Base-by-base conservation (phyloP, 2,888 invertebrate species). In the Magallana nippona region DNA sequence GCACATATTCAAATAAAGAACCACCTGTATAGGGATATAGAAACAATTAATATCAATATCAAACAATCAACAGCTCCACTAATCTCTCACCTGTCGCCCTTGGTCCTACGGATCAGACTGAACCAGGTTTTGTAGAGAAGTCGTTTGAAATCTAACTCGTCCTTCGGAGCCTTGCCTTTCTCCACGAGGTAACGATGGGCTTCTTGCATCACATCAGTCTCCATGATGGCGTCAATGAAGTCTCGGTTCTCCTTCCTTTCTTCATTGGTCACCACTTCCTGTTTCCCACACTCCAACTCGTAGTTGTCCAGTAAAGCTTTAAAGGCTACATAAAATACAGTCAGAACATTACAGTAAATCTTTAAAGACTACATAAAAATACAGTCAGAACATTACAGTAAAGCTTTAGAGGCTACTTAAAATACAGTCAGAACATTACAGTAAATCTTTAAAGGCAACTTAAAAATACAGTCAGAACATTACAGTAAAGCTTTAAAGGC, bases 51-150 rank as follows among this genome's bases (percentile, higher is more conserved):
- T 5, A 8, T 8, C 44, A 44, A 44, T 44, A 44, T 44, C 44
- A 44, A 44, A 44, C 44, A 44, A 44, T 5, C 44, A 44, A 8
- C 8, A 13, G 19, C 22, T 27, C 1, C 27, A 19, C 13, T 27
- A 27, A 19, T 55, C 58, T 17, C 82, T 32, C 88, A 93, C 93
- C 89, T 89, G 78, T 92, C 92, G 8, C 91, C 92, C 19, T 87
- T 90, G 10, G 90, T 89, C 55, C 94, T 86, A 71, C 91, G 82
- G 84, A 93, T 93, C 63, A 94, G 87, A 78, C 86, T 91, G 86
- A 94, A 94, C 94, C 94, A 94, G 27, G 94, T 89, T 32, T 92
- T 90, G 85, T 93, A 91, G 8, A 94, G 89, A 79, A 89, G 83
- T 44, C 88, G 86, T 87, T 93, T 94, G 86, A 94, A 94, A 10